A percentile compares a stretch with the other conserved stretches of the same genome.
Conservation (phyloP, 2,888 invertebrate genomes). For the Galerucella pusilla region DNA sequence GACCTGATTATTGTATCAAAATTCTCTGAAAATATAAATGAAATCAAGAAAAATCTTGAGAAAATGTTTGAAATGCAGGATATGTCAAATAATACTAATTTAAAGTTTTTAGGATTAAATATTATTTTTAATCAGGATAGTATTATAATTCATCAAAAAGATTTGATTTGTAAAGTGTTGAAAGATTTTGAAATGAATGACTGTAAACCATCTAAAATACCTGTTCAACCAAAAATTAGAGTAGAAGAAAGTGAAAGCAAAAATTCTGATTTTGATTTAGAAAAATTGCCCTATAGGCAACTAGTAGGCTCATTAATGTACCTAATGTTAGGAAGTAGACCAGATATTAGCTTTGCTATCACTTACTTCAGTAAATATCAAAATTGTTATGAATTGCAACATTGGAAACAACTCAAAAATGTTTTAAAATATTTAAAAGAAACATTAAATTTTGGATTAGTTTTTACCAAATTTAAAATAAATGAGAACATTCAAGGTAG, state of each 20-base stretch:
- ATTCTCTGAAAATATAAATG: background rate
- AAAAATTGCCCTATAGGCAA: slow-evolving; percentile 1
- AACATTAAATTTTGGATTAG: slow-evolving; percentile 11
- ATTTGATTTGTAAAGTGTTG: slow-evolving; percentile 7
- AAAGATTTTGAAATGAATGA: slow-evolving; percentile 10
- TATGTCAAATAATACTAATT: slow-evolving; percentile 12
- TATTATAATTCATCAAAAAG: background rate
- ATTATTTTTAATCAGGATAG: background rate
- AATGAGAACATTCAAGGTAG: background rate
- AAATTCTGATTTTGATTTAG: background rate
- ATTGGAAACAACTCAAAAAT: slow-evolving; percentile 27
- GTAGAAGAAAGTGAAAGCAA: background rate
- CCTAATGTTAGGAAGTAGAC: background rate
- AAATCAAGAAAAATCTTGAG: slow-evolving; percentile 4
- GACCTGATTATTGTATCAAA: slow-evolving; percentile 7
- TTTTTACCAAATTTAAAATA: background rate
- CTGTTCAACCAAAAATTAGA: background rate
- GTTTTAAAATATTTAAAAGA: slow-evolving; percentile 14
- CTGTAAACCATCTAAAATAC: background rate
- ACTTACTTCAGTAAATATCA: background rate
- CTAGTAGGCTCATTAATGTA: slow-evolving; percentile 8
- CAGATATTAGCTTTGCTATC: slow-evolving; percentile 4
- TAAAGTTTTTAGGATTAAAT: slow-evolving; percentile 14
- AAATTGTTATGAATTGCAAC: background rate
- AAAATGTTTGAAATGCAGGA: slow-evolving; percentile 16